Base-by-base conservation (phyloP, 2,888 invertebrate genomes). In the Beris chalybata region DNA sequence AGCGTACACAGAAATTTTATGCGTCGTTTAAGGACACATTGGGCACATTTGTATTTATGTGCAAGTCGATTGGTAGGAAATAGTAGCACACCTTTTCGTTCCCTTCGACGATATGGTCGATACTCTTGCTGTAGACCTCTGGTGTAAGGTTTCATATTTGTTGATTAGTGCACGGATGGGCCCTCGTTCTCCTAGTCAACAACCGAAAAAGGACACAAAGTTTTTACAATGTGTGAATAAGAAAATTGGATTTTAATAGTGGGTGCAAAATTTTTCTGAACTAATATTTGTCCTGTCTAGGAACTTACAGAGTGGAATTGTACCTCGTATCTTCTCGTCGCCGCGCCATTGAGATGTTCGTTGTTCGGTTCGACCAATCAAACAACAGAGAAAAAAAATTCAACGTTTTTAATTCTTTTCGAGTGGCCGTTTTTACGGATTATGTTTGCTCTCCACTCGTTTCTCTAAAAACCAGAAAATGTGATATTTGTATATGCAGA, bases 181-280 rank as follows among this genome's bases (percentile, higher is more conserved):
- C 38, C 3, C 38, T 38, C 9, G 5, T 38, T 5, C 38, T 38
- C 38, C 38, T 38, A 9, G 38, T 38, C 5, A 38, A 38, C 38
- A 38, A 38, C 5, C 38, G 38, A 38, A 38, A 22, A 22, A 38
- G 38, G 38, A 38, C 38, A 38, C 38, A 38, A 5, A 7, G 1
- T 38, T 38, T 38, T 38, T 22, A 11, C n/a, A 38, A n/a, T 48
- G 48, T 59, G 13, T 59, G 47, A 59, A 59, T 15, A 59, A 48
- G 31, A n/a, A 59, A 57, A 59, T 59, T 59, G 58, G 58, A 48
- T 59, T 59, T n/a, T 59, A 48, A 59, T 59, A 59, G 58, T 59
- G 58, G 47, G 58, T 59, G 58, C 58, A 47, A 59, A n/a, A 59
- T 29, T 30, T 59, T 29, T 30, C 47, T 29, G 13, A 4, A 30